These are phyloP conservation scores for Chelonus formosanus DNA, from an alignment of 2,888 invertebrate species.

Conservation along the genomic window DNA sequence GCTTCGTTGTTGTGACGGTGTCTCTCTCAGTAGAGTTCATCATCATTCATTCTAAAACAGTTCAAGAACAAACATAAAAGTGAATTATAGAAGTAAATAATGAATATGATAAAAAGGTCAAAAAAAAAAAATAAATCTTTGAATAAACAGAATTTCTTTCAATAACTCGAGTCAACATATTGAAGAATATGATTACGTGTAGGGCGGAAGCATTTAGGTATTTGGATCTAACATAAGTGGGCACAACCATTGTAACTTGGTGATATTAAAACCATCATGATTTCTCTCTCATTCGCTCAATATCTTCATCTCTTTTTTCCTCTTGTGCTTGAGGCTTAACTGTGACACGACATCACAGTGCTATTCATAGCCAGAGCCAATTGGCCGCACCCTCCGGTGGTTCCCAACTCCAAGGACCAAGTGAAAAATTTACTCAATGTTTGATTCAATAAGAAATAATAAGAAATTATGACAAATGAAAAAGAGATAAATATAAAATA, in stretches of 20 bases:
- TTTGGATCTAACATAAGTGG: conserved; percentile 4
- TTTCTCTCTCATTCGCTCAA: neutral
- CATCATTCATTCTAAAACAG: conserved; percentile 49
- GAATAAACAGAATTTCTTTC: too few species aligned
- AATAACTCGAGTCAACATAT: too few species aligned
- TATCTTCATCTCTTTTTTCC: neutral
- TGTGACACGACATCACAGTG: conserved; percentile 40
- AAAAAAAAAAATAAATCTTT: too few species aligned
- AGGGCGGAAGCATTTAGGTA: conserved; percentile 7
- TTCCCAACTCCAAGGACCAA: conserved; percentile 27
- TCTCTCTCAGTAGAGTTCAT: conserved; percentile 54
- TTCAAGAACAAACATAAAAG: neutral
- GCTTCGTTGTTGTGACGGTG: conserved; percentile 53
- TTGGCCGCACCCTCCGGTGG: conserved; percentile 49
- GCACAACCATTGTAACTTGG: conserved; percentile 27
- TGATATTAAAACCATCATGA: conserved; percentile 31
- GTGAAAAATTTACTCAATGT: neutral
- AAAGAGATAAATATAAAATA: too few species aligned
- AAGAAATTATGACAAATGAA: neutral
- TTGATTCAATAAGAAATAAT: neutral
- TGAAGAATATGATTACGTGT: too few species aligned
- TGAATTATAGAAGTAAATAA: neutral
- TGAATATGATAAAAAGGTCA: neutral
- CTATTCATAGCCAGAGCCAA: conserved; percentile 49
- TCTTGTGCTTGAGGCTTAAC: conserved; percentile 15